phyloP scores from a whole-genome alignment of 1,140 invertebrate genomes.

The Cyrtorhinus lividipennis region DNA sequence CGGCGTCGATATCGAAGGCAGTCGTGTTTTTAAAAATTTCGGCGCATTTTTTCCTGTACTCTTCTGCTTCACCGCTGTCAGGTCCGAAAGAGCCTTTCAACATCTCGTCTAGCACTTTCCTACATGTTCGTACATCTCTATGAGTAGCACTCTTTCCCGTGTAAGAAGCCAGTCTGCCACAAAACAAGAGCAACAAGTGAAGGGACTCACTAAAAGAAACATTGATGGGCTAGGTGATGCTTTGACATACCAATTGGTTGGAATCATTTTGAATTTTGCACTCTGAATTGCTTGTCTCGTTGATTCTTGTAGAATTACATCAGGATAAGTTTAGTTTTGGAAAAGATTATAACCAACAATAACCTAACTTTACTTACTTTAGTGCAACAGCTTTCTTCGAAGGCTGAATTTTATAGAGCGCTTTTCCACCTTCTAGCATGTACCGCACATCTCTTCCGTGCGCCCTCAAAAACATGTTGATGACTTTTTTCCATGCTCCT shows the following conservation, averaged over 20 bases:
- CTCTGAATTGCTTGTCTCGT: too few species aligned
- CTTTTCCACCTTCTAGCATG: neutral
- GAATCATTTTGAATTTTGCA: too few species aligned
- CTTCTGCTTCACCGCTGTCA: neutral
- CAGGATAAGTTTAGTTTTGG: too few species aligned
- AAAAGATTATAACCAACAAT: too few species aligned
- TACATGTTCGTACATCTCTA: neutral
- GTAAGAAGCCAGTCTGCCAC: neutral
- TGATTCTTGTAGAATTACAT: too few species aligned
- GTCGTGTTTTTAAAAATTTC: neutral
- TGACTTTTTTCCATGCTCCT: neutral
- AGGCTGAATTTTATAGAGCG: neutral
- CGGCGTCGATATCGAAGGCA: neutral
- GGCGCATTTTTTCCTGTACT: neutral
- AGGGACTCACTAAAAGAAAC: too few species aligned
- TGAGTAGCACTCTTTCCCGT: neutral
- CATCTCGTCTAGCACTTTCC: neutral
- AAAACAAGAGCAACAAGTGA: too few species aligned
- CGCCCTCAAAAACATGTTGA: neutral
- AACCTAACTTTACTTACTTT: too few species aligned
- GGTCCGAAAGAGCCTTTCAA: neutral
- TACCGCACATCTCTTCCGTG: neutral
- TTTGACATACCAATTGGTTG: too few species aligned
- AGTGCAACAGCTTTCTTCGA: neutral
- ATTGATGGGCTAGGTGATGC: too few species aligned